Evolutionary conservation across 2,797 vertebrate species (phyloP).

Genomic region (Heteromormyrus szaboi): DNA sequence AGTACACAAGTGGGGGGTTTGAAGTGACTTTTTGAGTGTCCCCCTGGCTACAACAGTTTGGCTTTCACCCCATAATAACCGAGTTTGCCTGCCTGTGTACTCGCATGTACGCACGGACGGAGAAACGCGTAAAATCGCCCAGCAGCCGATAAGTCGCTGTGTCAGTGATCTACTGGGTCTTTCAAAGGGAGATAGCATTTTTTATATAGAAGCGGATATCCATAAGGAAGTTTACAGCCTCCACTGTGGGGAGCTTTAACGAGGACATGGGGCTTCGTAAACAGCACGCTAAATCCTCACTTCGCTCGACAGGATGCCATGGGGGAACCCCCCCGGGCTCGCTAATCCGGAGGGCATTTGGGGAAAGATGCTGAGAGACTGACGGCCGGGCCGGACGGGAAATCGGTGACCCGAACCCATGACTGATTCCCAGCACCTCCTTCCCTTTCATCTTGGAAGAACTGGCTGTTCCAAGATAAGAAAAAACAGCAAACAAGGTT

Average conservation of each 20-base stretch:
- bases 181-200: slow-evolving; percentile 20
- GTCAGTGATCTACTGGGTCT: slow-evolving; percentile 24
- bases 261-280: slow-evolving; percentile 18
- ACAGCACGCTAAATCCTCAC: slow-evolving; percentile 42
- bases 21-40: background rate
- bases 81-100: background rate
- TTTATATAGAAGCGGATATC: slow-evolving; percentile 20
- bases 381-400: slow-evolving; percentile 8
- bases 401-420: slow-evolving; percentile 21
- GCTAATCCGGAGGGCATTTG: slow-evolving; percentile 38
- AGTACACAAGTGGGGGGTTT: background rate
- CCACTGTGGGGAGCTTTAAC: background rate
- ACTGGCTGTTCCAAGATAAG: slow-evolving; percentile 36
- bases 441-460: slow-evolving; percentile 36
- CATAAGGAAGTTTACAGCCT: slow-evolving; percentile 20
- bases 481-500: slow-evolving; percentile 29
- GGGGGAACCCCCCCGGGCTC: slow-evolving; percentile 33
- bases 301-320: slow-evolving; percentile 31
- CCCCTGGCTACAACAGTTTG: background rate
- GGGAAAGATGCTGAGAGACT: slow-evolving; percentile 24
- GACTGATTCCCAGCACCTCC: slow-evolving; percentile 20
- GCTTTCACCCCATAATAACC: background rate
- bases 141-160: slow-evolving; percentile 31
- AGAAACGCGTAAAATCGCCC: background rate
- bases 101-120: background rate